Evolutionary conservation across 2,888 invertebrate genomes (phyloP), one percentile per base, ranked within the genome.

Genomic region (Diplazon laetatorius): DNA sequence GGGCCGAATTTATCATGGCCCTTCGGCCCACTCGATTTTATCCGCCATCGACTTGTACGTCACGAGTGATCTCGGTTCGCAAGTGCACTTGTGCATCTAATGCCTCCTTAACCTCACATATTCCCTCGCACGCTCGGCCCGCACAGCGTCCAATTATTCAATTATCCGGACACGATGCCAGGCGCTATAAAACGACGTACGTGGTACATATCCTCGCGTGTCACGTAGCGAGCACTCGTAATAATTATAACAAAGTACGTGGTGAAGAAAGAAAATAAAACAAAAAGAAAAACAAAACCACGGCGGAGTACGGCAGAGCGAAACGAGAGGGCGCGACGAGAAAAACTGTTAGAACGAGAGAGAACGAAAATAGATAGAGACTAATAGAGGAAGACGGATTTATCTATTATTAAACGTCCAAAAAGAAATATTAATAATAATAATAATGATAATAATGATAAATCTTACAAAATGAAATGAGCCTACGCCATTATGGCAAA

Each of bases 401-500:
- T 6, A 6, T 5, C 30, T 30, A 30, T 30, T 30, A 30, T 30
- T 30, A 30, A 2, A 30, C 6, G 4, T 30, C 4, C 6, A 30
- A 30, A 30, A 5, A 5, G 6, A 30, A 30, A 30, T 6, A 30
- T 5, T n/a, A 30, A 30, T 30, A 30, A 30, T 30, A 30, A 30
- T 5, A 30, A 30, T 6, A 30, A 30, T 6, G 30, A 30, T 30
- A 30, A 2, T 5, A 30, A 30, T 5, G 30, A 30, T 6, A 30
- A 30, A 30, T n/a, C n/a, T n/a, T n/a, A 30, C 30, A 30, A 12
- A 12, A 25, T 8, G 14, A 52, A 25, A n/a, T 39, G 48, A 50
- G 48, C 50, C 65, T 50, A 39, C 65, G 65, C 50, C 48, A 65
- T 22, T 65, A 48, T 50, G 65, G 65, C 37, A 50, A n/a, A 65